Evolutionary conservation across 2,113 vertebrate genomes (phyloP), one percentile per base, ranked within the genome.

Genomic region (Poeciliopsis turrubarensis): DNA sequence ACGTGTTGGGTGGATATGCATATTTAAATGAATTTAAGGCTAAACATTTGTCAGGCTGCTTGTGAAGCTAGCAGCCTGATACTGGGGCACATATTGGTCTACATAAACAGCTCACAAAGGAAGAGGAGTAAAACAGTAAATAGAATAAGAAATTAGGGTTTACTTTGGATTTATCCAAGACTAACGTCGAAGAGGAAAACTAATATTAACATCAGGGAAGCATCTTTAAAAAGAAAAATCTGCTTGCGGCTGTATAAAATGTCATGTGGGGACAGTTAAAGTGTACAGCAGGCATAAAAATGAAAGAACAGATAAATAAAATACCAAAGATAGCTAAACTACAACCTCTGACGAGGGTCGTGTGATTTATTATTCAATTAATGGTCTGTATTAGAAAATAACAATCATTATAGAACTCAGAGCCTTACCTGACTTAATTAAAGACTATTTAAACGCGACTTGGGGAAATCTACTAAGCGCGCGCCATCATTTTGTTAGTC

Each of bases 151-250:
- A 60, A 54, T 47, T 70, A 30, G 72, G 68, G 65, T 76, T 10
- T 19, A 27, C 57, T 67, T 71, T 31, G 4, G 4, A 79, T 64
- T 64, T 10, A 13, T 37, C 34, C 17, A 19, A 7, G 44, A 34
- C 37, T 5, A 1, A 7, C 17, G 3, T 9, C 7, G 13, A 37
- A 57, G 62, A 66, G 47, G 1, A 17, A 19, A 12, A 44, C 13
- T 60, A 63, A 83, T n/a, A 73, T 86, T 61, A 81, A 31, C 13
- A 64, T 70, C 4, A 25, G 73, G 39, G 70, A 65, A 44, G 25
- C 27, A 14, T 65, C 54, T 7, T 44, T 65, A 67, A 19, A 68
- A 12, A 54, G 32, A 47, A 68, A 12, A 54, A 39, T 70, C 34
- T 34, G 57, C 74, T 68, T 68, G 32, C n/a, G 0, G 65, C 9